These are phyloP conservation scores for Candoia aspera DNA, from an alignment of 2,113 vertebrate genomes.

Conservation along the genomic window DNA sequence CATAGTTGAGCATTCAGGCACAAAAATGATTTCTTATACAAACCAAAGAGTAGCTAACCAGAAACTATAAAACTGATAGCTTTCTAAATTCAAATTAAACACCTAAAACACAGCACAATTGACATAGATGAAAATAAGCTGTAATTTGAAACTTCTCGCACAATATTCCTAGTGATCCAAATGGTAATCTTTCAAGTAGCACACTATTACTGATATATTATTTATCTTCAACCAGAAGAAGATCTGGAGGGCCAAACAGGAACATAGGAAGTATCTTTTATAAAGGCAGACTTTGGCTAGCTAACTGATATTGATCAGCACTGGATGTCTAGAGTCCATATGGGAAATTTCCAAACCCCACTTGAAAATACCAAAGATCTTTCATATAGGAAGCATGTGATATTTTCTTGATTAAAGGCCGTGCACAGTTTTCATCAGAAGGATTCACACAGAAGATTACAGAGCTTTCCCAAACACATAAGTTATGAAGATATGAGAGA, in stretches of 20 bases:
- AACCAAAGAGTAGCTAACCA: constrained; percentile 21
- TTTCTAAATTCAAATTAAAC: constrained; percentile 44
- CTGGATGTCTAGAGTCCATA: background rate
- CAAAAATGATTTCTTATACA: background rate
- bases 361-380: background rate
- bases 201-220: background rate
- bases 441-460: background rate
- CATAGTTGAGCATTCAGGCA: constrained; percentile 18
- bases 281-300: background rate
- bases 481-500: background rate
- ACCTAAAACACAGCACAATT: constrained; percentile 27
- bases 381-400: background rate
- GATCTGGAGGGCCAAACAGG: background rate
- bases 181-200: background rate
- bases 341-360: background rate
- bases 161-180: constrained; percentile 6
- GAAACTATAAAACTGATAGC: constrained; percentile 26
- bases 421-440: background rate
- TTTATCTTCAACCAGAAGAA: too few relatives aligned
- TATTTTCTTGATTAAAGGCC: background rate
- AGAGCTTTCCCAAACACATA: background rate
- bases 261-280: background rate
- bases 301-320: background rate
- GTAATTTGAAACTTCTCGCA: constrained; percentile 7
- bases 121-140: constrained; percentile 7